Evolutionary conservation across 2,113 vertebrate genomes (phyloP).

Genomic region (Prietella phreatophila): DNA sequence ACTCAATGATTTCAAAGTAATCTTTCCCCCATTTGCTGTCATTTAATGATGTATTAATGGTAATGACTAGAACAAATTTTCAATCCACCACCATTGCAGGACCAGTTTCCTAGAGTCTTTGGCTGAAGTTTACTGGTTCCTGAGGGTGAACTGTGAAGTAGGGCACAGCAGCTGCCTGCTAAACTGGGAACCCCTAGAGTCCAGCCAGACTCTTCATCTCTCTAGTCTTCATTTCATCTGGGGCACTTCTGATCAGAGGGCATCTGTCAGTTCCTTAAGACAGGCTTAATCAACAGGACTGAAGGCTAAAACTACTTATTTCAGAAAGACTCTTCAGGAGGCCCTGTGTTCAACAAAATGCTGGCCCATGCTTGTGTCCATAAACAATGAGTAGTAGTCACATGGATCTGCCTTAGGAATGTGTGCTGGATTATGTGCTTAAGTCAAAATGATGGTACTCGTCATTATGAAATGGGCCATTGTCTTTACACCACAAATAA

Average conservation of each 20-base stretch:
- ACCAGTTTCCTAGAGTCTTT: constrained; percentile 14
- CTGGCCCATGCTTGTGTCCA: background rate
- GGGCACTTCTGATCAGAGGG: background rate
- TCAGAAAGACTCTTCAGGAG: background rate
- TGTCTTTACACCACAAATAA: background rate
- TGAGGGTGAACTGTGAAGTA: constrained; percentile 48
- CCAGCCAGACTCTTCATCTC: constrained; percentile 24
- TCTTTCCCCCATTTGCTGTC: background rate
- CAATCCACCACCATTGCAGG: background rate
- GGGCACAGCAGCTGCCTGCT: constrained; percentile 56
- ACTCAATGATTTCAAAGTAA: background rate
- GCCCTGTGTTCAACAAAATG: background rate
- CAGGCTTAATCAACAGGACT: constrained; percentile 5
- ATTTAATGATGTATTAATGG: background rate
- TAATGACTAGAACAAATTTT: background rate
- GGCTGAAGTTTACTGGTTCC: constrained; percentile 33
- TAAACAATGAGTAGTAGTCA: constrained; percentile 7
- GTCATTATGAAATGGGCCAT: background rate
- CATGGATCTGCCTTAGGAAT: background rate
- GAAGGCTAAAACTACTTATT: background rate
- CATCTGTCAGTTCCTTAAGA: background rate
- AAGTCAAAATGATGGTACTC: background rate
- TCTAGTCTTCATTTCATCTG: constrained; percentile 20
- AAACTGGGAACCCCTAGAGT: constrained; percentile 55
- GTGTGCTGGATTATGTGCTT: background rate